Percentiles rank a stretch among this genome's conserved stretches.
phyloP scores from a whole-genome alignment of 37 sponge, comb jelly and placozoan species.

The Geodia barretti region DNA sequence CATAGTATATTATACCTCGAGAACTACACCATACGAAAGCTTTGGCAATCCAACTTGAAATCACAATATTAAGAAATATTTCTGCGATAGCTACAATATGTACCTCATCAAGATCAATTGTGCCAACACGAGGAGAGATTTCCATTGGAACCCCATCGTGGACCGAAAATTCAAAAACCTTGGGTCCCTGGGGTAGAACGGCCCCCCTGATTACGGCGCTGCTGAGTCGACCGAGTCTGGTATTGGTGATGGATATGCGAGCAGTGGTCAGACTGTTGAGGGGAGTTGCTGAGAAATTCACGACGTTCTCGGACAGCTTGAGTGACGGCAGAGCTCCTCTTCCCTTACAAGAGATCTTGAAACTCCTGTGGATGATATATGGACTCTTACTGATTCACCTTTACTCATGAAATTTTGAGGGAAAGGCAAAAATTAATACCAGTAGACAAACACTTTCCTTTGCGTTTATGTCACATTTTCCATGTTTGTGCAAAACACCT shows the following conservation, averaged over 20 bases:
- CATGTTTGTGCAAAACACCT: no score
- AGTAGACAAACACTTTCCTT: no score
- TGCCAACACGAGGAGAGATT: conserved; percentile 72
- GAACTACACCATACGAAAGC: no score
- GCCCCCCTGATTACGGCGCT: conserved; percentile 46
- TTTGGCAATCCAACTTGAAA: no score
- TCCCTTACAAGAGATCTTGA: conserved; percentile 59
- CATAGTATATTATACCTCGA: no score
- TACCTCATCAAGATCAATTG: conserved; percentile 40
- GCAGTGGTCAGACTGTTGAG: conserved; percentile 45
- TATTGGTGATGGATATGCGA: conserved; percentile 47
- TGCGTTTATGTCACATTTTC: no score
- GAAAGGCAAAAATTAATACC: no score
- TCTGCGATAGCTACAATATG: no score
- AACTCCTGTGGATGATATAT: conserved; percentile 26
- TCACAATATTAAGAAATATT: no score
- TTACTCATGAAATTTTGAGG: no score
- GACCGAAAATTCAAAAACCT: conserved; percentile 66
- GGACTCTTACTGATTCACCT: no score
- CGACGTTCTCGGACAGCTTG: conserved; percentile 56
- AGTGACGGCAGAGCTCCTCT: conserved; percentile 70
- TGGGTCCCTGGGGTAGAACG: conserved; percentile 28
- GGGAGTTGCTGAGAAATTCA: conserved; percentile 70
- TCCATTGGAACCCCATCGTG: conserved; percentile 65
- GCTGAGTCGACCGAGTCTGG: conserved; percentile 16